Evolutionary conservation across 2,113 vertebrate species (phyloP), one percentile per base, ranked within the genome.

Genomic region (Pterophyllum scalare): DNA sequence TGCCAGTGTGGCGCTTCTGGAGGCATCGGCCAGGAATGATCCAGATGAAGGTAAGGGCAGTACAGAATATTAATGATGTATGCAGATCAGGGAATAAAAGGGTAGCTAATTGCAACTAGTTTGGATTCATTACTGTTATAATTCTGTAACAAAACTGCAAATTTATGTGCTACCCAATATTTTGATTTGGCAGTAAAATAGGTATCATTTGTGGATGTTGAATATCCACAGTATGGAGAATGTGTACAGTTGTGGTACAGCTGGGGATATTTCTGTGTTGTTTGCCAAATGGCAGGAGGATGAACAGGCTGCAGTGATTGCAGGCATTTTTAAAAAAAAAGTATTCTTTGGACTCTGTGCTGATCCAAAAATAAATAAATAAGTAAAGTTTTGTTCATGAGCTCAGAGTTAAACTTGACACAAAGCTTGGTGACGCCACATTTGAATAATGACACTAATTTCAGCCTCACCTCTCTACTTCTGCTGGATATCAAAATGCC

Each of bases 11-110:
- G 97, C 97, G 0, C 95, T 99, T 24, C 95, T 99, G 89, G 98
- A 99, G 94, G 98, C 98, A 2, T 98, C 98, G 0, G 95, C 98
- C 87, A 94, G 98, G 87, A 99, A 99, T 0, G 98, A 99, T 33
- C 89, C 97, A 0, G 97, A 98, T 46, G 98, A 99, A 97, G 98
- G 98, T 99, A 96, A 1, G 90, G 28, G 28, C 24, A n/a, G 9
- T 0, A 10, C 43, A 24, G 17, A 10, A 31, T 58, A 54, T 80
- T 20, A 8, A 52, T 31, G 46, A 31, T 0, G 14, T 0, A 1
- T 31, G 43, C 46, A 72, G 46, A 52, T 52, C 17, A 40, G 12
- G 40, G 24, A 64, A 64, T 24, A 22, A 38, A 62, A 40, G 11
- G 19, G 20, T n/a, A 6, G 24, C 43, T 52, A 70, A 70, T 49